Conservation (phyloP, 1,140 invertebrate genomes). For the Babylonia areolata region DNA sequence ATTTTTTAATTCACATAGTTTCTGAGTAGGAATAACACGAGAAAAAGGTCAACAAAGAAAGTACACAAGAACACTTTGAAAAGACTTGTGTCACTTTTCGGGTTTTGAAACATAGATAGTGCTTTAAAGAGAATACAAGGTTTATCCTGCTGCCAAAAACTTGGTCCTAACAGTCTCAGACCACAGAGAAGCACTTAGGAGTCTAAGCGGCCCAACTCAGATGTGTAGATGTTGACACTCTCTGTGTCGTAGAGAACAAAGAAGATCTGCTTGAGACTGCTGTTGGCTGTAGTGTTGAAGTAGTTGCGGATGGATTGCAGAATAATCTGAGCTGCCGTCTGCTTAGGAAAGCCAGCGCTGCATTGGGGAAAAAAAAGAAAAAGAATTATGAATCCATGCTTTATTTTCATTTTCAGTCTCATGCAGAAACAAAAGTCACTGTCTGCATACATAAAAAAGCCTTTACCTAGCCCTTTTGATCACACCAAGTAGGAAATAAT, state of each 20-base stretch:
- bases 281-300: constrained; percentile 77
- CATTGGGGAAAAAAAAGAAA: not conserved
- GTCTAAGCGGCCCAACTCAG: constrained; percentile 79
- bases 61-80: no score
- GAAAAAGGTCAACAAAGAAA: no score
- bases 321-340: constrained; percentile 79
- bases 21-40: no score
- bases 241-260: constrained; percentile 80
- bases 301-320: constrained; percentile 78
- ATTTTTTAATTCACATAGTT: no score
- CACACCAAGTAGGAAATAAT: no score
- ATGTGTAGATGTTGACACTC: constrained; percentile 79
- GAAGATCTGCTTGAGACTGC: constrained; percentile 79
- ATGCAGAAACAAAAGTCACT: no score
- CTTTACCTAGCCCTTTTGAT: no score
- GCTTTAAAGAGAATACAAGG: not conserved
- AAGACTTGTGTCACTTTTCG: no score
- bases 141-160: not conserved
- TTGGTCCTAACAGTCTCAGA: not conserved
- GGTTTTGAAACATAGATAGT: no score
- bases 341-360: constrained; percentile 80
- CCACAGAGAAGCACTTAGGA: constrained; percentile 52
- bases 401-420: no score
- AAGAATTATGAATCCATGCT: no score
- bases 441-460: no score